These are phyloP conservation scores for Copsychus sechellarum DNA, from an alignment of 2,113 vertebrate species.

Conservation along the genomic window DNA sequence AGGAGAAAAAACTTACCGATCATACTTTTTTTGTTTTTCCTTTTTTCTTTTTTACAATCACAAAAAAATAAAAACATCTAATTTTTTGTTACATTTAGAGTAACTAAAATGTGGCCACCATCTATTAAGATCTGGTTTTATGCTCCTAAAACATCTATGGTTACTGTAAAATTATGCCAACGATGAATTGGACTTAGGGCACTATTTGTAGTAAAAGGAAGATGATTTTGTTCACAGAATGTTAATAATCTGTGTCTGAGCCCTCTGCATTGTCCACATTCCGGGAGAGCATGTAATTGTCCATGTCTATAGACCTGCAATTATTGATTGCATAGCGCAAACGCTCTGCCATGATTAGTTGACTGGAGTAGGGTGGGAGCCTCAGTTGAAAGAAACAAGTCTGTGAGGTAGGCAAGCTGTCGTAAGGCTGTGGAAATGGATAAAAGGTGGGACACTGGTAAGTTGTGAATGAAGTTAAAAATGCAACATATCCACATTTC, in stretches of 20 bases:
- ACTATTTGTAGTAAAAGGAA: slow-evolving; percentile 32
- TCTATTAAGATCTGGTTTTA: slow-evolving; percentile 69
- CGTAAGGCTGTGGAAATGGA: slow-evolving; percentile 78
- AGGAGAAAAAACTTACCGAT: slow-evolving; percentile 48
- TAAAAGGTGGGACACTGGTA: slow-evolving; percentile 7
- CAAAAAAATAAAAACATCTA: slow-evolving; percentile 86
- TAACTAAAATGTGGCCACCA: slow-evolving; percentile 79
- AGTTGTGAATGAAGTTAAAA: not conserved
- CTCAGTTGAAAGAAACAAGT: slow-evolving; percentile 89
- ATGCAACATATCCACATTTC: not conserved
- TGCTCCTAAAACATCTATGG: slow-evolving; percentile 76
- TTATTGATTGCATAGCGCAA: slow-evolving; percentile 90
- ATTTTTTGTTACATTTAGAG: slow-evolving; percentile 79
- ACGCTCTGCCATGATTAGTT: slow-evolving; percentile 85
- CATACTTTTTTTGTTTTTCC: slow-evolving; percentile 65
- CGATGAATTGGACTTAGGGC: slow-evolving; percentile 50
- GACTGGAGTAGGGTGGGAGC: slow-evolving; percentile 85
- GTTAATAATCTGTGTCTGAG: slow-evolving; percentile 86
- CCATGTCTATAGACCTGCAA: slow-evolving; percentile 88
- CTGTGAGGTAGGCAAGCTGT: slow-evolving; percentile 91
- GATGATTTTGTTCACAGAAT: slow-evolving; percentile 46
- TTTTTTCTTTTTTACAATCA: slow-evolving; percentile 82
- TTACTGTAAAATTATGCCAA: slow-evolving; percentile 72
- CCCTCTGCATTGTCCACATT: slow-evolving; percentile 88
- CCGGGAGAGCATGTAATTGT: slow-evolving; percentile 88